phyloP scores from a whole-genome alignment of 2,888 invertebrate species.

The Andricus curvator region DNA sequence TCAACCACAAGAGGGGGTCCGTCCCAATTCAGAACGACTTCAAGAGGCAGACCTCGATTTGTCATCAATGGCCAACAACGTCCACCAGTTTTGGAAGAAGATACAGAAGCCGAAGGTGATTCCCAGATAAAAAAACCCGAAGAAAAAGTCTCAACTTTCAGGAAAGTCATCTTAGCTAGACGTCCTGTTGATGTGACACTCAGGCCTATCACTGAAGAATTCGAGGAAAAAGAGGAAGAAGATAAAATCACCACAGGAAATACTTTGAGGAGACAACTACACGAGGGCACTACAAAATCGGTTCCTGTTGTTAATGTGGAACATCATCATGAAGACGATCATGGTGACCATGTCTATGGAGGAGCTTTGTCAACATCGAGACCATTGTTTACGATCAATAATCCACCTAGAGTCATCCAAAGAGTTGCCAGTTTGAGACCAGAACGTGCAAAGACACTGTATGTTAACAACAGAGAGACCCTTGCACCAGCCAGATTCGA shows the following conservation, averaged over 20 bases:
- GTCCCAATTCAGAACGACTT: conserved; percentile 65
- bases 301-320: conserved; percentile 80
- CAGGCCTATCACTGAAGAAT: conserved; percentile 75
- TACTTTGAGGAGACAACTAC: conserved; percentile 82
- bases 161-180: conserved; percentile 70
- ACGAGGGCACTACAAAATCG: conserved; percentile 79
- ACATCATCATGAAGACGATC: conserved; percentile 82
- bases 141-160: conserved; percentile 64
- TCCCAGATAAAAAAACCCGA: conserved; percentile 73
- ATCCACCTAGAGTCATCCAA: conserved; percentile 81
- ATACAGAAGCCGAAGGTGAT: conserved; percentile 65
- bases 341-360: conserved; percentile 84
- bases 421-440: conserved; percentile 63
- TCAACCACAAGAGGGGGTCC: conserved; percentile 71
- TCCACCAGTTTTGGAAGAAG: conserved; percentile 64
- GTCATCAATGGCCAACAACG: conserved; percentile 73
- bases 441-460: conserved; percentile 67
- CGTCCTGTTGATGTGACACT: conserved; percentile 72
- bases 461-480: conserved; percentile 67
- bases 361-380: conserved; percentile 83
- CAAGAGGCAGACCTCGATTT: conserved; percentile 69
- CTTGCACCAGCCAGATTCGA: conserved; percentile 70
- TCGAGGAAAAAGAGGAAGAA: conserved; percentile 77
- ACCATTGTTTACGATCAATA: conserved; percentile 85
- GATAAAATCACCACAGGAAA: conserved; percentile 79